Conservation (phyloP, 1,140 invertebrate species). For the Babylonia areolata region DNA sequence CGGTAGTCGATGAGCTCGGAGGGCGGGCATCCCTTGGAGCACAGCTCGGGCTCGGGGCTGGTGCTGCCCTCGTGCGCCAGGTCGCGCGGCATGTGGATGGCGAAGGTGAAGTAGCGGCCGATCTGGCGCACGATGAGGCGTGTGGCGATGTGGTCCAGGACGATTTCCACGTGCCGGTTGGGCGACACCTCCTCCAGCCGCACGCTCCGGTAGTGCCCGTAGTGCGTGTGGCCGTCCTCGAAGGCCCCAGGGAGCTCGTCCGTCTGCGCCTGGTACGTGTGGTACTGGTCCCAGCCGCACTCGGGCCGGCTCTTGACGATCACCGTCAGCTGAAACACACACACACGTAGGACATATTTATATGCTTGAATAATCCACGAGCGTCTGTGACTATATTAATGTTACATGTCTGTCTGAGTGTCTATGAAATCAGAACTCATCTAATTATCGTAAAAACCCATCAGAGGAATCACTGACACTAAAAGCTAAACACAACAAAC, state of each 20-base stretch:
- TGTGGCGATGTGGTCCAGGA: conserved; percentile 77
- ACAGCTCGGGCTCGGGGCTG: conserved; percentile 75
- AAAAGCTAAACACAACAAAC: too few species aligned
- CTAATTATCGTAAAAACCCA: too few species aligned
- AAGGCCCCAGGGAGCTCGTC: conserved; percentile 71
- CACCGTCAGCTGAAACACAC: conserved; percentile 78
- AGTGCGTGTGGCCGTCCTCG: conserved; percentile 61
- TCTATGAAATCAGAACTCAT: too few species aligned
- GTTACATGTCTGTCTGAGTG: too few species aligned
- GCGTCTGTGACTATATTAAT: too few species aligned
- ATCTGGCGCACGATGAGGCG: conserved; percentile 77
- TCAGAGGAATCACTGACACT: too few species aligned
- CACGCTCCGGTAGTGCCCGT: conserved; percentile 64
- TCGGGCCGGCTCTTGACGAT: conserved; percentile 77
- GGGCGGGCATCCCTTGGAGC: conserved; percentile 78
- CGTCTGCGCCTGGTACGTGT: conserved; percentile 78
- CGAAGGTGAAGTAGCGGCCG: conserved; percentile 78
- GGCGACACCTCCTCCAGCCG: conserved; percentile 60
- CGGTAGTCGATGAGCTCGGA: conserved; percentile 76
- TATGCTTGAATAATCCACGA: neutral
- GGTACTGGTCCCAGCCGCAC: conserved; percentile 76
- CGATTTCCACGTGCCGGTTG: conserved; percentile 78
- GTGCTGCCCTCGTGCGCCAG: conserved; percentile 61
- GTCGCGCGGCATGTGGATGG: conserved; percentile 77
- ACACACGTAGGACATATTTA: conserved; percentile 13